These are phyloP conservation scores for Craterocephalus amniculus DNA, from an alignment of 2,797 vertebrate species.

Conservation along the genomic window DNA sequence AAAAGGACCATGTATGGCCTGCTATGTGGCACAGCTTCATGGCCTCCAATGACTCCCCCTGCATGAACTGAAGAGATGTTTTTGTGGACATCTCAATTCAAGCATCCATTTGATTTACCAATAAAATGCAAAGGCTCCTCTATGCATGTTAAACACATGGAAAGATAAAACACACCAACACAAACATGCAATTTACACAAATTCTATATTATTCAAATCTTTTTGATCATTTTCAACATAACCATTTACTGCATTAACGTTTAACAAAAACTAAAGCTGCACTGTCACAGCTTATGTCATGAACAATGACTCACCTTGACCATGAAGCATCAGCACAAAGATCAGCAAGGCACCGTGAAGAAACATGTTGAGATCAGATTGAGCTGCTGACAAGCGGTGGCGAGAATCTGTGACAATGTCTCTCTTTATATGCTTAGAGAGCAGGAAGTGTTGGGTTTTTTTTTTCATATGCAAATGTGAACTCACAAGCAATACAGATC, in stretches of 20 bases:
- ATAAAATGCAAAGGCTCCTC: not conserved
- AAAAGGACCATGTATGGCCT: slow-evolving; percentile 70
- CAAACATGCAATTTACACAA: not conserved
- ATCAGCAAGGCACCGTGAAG: slow-evolving; percentile 4
- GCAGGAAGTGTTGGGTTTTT: slow-evolving; percentile 19
- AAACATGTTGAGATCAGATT: slow-evolving; percentile 48
- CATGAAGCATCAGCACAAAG: slow-evolving; percentile 28
- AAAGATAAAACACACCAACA: no score
- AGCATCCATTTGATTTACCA: not conserved
- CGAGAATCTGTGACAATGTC: not conserved
- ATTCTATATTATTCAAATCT: no score
- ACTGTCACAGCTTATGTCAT: not conserved
- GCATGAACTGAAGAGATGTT: slow-evolving; percentile 10
- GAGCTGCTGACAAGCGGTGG: slow-evolving; percentile 15
- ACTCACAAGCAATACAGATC: not conserved
- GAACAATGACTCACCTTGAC: slow-evolving; percentile 33
- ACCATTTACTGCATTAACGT: no score
- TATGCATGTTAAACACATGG: not conserved
- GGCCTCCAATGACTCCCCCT: slow-evolving; percentile 51
- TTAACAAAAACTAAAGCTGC: no score
- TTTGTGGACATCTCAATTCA: no score
- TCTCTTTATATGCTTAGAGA: slow-evolving; percentile 13
- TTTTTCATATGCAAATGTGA: slow-evolving; percentile 8
- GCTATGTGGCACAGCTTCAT: slow-evolving; percentile 43
- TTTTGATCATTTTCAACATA: no score